phyloP scores from a whole-genome alignment of 1,140 invertebrate genomes.

The Drosophila sulfurigaster region DNA sequence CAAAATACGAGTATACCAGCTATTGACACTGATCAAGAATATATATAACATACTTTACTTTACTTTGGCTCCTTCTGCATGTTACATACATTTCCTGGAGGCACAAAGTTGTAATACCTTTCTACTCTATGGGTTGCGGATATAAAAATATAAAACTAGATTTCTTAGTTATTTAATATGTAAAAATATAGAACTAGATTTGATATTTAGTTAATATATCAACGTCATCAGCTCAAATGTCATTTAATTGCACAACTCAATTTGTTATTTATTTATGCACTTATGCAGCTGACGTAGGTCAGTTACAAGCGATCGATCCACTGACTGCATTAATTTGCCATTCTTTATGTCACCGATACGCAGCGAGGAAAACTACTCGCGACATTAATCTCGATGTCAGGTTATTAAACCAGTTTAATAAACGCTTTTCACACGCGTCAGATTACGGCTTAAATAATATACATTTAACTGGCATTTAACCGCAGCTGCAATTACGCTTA shows the following conservation, averaged over 20 bases:
- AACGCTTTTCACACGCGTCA: slow-evolving; percentile 49
- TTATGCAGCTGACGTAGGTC: slow-evolving; percentile 63
- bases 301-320: slow-evolving; percentile 15
- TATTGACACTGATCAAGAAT: too few relatives aligned
- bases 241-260: slow-evolving; percentile 35
- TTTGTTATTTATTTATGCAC: slow-evolving; percentile 31
- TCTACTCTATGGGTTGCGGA: too few relatives aligned
- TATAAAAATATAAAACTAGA: too few relatives aligned
- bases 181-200: too few relatives aligned
- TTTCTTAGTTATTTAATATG: too few relatives aligned
- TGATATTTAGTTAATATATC: background rate
- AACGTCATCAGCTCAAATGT: slow-evolving; percentile 21
- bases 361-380: slow-evolving; percentile 72
- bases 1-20: too few relatives aligned
- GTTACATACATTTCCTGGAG: too few relatives aligned
- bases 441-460: slow-evolving; percentile 63
- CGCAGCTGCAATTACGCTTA: slow-evolving; percentile 66
- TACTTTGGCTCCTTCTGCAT: too few relatives aligned
- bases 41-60: too few relatives aligned
- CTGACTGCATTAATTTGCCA: slow-evolving; percentile 53
- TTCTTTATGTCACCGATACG: slow-evolving; percentile 55
- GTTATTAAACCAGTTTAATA: slow-evolving; percentile 67
- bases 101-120: too few relatives aligned
- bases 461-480: slow-evolving; percentile 61
- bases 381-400: background rate